Conservation (phyloP, 2,113 vertebrate species). For the Lasiurus borealis region DNA sequence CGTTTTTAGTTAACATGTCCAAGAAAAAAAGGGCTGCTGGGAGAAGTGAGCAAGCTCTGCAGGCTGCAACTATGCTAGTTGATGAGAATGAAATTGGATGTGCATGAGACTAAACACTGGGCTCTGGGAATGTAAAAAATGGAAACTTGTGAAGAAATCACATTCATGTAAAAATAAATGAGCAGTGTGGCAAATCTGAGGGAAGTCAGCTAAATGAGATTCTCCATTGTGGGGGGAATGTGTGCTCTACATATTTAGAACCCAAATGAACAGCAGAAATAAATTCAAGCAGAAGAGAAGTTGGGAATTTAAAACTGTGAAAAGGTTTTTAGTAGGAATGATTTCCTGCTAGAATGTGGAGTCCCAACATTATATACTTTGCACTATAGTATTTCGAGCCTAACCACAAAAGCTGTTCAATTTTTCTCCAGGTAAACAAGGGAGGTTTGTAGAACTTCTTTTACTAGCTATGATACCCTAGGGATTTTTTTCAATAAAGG, state of each 20-base stretch:
- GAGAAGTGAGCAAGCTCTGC: not conserved
- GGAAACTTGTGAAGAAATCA: constrained; percentile 34
- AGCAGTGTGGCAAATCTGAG: not conserved
- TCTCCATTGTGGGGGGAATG: not conserved
- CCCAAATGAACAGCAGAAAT: not conserved
- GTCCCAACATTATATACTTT: not conserved
- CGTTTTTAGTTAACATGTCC: not conserved
- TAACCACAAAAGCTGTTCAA: not conserved
- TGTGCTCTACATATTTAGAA: not conserved
- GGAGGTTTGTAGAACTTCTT: not conserved
- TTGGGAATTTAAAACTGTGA: not conserved
- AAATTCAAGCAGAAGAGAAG: constrained; percentile 11
- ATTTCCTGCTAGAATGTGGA: not conserved
- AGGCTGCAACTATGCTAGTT: not conserved
- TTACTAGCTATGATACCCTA: constrained; percentile 3
- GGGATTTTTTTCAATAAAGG: not conserved
- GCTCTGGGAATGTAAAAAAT: not conserved
- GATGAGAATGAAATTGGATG: constrained; percentile 50
- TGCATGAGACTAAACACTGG: not conserved
- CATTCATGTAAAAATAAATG: not conserved
- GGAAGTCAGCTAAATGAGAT: not conserved
- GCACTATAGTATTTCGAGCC: not conserved
- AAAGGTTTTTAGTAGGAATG: not conserved
- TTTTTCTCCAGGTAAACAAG: constrained; percentile 13
- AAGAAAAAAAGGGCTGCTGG: not conserved